Conservation (phyloP, 1,140 invertebrate genomes). For the Cyphomyrmex costatus region DNA sequence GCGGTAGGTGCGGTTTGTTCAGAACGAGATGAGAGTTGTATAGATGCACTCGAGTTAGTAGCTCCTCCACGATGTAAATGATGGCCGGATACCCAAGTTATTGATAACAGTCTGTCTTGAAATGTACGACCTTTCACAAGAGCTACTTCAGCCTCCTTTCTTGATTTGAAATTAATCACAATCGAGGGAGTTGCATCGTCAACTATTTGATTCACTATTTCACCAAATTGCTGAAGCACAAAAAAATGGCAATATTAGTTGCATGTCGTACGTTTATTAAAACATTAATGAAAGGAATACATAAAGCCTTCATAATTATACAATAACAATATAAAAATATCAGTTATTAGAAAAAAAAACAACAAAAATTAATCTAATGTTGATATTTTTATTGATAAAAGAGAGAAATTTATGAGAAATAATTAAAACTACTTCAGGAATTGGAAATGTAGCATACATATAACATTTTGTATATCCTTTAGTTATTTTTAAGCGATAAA, state of each 20-base stretch:
- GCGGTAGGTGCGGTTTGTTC: conserved; percentile 80
- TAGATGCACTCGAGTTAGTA: conserved; percentile 77
- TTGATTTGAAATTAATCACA: conserved; percentile 90
- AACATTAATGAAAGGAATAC: not conserved
- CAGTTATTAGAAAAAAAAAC: not conserved
- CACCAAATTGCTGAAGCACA: conserved; percentile 90
- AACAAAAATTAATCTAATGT: too few relatives aligned
- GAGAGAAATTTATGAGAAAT: not conserved
- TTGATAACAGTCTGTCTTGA: conserved; percentile 87
- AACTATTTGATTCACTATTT: conserved; percentile 90
- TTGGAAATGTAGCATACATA: not conserved
- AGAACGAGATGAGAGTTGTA: conserved; percentile 78
- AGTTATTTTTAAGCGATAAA: not conserved
- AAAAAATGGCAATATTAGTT: conserved; percentile 19
- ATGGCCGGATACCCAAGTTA: conserved; percentile 85
- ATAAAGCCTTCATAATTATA: not conserved
- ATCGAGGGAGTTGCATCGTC: conserved; percentile 90
- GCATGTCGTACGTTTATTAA: not conserved
- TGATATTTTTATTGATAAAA: not conserved
- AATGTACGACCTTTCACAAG: conserved; percentile 90
- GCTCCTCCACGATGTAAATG: conserved; percentile 84
- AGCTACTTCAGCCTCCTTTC: conserved; percentile 92
- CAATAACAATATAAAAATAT: not conserved
- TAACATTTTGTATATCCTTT: not conserved
- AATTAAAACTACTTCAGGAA: not conserved